Evolutionary conservation across 92 coral and sea anemone genomes (phyloP).

Genomic region (Porites lobata): DNA sequence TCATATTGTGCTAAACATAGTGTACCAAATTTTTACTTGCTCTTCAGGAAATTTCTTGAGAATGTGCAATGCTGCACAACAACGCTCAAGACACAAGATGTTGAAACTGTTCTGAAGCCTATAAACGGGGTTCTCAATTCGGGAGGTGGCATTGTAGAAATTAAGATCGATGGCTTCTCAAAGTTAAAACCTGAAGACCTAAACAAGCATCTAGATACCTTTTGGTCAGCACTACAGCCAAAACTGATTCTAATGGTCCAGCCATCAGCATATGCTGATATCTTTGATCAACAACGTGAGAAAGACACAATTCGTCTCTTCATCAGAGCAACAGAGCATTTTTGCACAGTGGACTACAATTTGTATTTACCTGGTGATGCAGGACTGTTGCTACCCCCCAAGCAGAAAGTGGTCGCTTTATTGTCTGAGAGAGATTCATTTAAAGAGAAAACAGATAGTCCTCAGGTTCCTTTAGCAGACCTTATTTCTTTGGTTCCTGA

Average conservation of each 20-base stretch:
- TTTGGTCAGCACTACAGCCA: not conserved
- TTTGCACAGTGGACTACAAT: slow-evolving; percentile 5
- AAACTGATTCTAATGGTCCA: not conserved
- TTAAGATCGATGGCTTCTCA: not conserved
- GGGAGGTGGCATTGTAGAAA: slow-evolving; percentile 16
- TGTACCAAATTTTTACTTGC: too few species aligned
- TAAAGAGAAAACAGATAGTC: too few species aligned
- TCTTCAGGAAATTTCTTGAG: too few species aligned
- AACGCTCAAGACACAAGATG: too few species aligned
- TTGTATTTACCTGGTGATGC: not conserved
- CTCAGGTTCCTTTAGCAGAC: not conserved
- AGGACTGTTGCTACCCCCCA: not conserved
- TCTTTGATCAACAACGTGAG: not conserved
- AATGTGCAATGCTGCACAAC: too few species aligned
- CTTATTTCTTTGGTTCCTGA: not conserved
- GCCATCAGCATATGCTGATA: not conserved
- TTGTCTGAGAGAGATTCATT: not conserved
- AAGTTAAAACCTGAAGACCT: too few species aligned
- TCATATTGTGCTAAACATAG: too few species aligned
- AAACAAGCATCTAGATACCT: not conserved
- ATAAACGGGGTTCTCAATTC: slow-evolving; percentile 10
- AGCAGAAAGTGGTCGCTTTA: not conserved
- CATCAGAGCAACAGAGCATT: slow-evolving; percentile 8
- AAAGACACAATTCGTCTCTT: not conserved
- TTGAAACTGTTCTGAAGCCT: not conserved